A percentile compares a stretch with the other conserved stretches of the same genome.
These are phyloP conservation scores for Achatina immaculata DNA, from an alignment of 1,140 invertebrate species.

Conservation along the genomic window DNA sequence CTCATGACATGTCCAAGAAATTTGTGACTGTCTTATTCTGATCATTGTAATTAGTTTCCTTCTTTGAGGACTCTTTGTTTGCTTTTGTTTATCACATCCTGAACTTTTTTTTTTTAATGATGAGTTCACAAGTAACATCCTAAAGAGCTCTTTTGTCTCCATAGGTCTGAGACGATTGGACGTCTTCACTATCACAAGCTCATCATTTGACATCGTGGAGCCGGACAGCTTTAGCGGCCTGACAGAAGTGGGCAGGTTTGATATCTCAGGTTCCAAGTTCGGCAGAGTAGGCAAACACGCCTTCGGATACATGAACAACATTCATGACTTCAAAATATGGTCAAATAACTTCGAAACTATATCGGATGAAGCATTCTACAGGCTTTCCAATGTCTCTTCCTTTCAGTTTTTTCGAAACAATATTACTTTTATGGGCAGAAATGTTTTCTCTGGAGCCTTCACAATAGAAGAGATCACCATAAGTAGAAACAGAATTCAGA, in stretches of 20 bases:
- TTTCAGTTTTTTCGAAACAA: conserved; percentile 22
- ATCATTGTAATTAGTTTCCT: too few species aligned
- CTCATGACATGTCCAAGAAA: too few species aligned
- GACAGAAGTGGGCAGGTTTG: not conserved
- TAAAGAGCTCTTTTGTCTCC: too few species aligned
- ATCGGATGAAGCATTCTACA: conserved; percentile 20
- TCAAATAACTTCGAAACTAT: conserved; percentile 2
- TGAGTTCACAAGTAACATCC: too few species aligned
- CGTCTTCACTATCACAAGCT: conserved; percentile 13
- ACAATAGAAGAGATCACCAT: not conserved
- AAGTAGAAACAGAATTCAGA: not conserved
- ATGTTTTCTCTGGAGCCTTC: not conserved
- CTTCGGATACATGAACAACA: conserved; percentile 1
- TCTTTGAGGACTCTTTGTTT: too few species aligned
- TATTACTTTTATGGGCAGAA: not conserved
- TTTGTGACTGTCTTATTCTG: too few species aligned
- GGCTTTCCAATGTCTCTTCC: not conserved
- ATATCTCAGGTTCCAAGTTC: conserved; percentile 15
- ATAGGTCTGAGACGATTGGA: conserved; percentile 14
- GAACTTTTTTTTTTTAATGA: too few species aligned
- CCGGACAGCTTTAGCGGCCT: conserved; percentile 31
- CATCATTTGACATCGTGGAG: conserved; percentile 37
- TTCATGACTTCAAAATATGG: not conserved
- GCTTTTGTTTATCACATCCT: too few species aligned
- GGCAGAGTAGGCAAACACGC: conserved; percentile 33